Base-by-base conservation (phyloP, 2,888 invertebrate species). In the Phoenoteleia sp. region DNA sequence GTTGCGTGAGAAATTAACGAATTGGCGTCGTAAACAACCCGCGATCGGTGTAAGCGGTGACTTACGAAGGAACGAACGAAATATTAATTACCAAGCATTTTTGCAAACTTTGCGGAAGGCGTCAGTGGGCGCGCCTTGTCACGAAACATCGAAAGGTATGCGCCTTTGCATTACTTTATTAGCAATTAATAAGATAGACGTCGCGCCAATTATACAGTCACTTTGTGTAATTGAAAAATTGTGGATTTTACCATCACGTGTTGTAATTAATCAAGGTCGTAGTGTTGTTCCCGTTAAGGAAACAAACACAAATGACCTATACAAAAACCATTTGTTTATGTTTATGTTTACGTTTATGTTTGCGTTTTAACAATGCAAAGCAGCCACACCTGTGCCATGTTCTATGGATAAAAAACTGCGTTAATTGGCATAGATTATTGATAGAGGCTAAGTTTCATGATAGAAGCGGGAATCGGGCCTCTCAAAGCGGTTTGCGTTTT, bases 1-100 rank as follows among this genome's bases (percentile, higher is more conserved):
- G 80, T 84, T 84, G 80, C 80, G 75, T 84, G 80, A 69, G 67
- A 71, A 84, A 71, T 84, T 69, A 80, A 84, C 64, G 84, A 75
- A 80, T 79, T 42, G 75, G 47, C 64, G 64, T 81, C 81, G 76
- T 76, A 76, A 81, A 76, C 76, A 64, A 76, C 64, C 33, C 39
- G 72, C 79, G 66, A 42, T 49, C 11, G 71, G 54, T 27, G 72
- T 71, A 56, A 42, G 36, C 11, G 66, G 60, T 67, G 42, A 69
- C 74, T 62, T 71, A 60, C 58, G 69, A 62, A 42, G 69, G 15
- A 33, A 71, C 25, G 66, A 3, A 58, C 64, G 64, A 74, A 75
- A 84, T 84, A 64, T 79, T 83, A 74, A 83, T 83, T 79, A 71
- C 39, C 42, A 25, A 13, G 47, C 67, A 74, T 49, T 81, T 81